Evolutionary conservation across 2,888 invertebrate species (phyloP), one percentile per base, ranked within the genome.

Genomic region (Epinotia bilunana): DNA sequence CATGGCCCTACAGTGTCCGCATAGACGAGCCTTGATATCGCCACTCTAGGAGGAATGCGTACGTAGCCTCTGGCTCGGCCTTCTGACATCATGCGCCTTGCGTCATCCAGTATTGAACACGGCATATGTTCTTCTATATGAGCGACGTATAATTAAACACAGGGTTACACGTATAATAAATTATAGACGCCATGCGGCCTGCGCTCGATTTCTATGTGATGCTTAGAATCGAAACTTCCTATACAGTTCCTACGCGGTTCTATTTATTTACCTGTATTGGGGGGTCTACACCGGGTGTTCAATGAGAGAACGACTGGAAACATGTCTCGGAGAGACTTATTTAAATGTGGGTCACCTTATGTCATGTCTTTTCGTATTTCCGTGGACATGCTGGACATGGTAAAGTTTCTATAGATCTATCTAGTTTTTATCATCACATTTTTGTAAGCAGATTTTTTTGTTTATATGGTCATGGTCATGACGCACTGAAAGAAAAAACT

Each of bases 141-240:
- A 73, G 73, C 72, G 49, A 33, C 62, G 60, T 74, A 74, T 69
- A 74, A 74, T 74, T 74, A 74, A 74, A 74, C 74, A 74, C 74
- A 74, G 68, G 74, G 74, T 74, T 74, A 74, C 68, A 73, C 55
- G 62, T 68, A 68, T 61, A 69, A 69, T 69, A 74, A 69, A 69
- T 69, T 74, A 74, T 74, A 69, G 69, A 57, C 55, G 62, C 73
- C 69, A 28, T 74, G 62, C 62, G 55, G 57, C 43, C 55, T 53
- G 53, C 60, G 23, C 49, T 43, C 58, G 53, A 33, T 20, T 43
- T 67, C 67, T 61, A 58, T 61, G 70, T 61, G 67, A 65, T 46
- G 68, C 67, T 68, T 62, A 62, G 18, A 57, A 39, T 46, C 16
- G 20, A 62, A 63, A 63, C 63, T 74, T 69, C 73, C 62, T 18